phyloP scores from a whole-genome alignment of 2,113 vertebrate genomes.

The Tetrax tetrax region DNA sequence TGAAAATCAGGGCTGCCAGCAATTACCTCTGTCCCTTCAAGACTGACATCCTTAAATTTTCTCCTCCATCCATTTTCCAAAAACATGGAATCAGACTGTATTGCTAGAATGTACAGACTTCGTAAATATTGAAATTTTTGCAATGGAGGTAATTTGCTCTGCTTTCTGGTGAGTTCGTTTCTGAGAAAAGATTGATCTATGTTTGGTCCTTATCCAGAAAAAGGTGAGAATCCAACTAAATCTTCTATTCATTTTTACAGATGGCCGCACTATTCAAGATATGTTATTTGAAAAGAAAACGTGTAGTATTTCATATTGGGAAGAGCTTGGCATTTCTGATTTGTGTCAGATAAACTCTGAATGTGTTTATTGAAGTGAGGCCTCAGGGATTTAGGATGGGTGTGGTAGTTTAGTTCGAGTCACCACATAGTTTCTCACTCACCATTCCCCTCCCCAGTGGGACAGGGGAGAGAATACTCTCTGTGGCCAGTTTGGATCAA shows the following conservation, averaged over 20 bases:
- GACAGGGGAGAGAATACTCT: too few species aligned
- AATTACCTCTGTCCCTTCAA: not conserved
- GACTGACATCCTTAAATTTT: not conserved
- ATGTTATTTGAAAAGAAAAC: not conserved
- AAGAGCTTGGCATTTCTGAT: not conserved
- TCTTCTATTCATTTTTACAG: not conserved
- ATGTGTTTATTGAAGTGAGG: not conserved
- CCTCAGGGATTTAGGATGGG: not conserved
- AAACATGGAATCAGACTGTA: not conserved
- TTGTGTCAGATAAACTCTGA: not conserved
- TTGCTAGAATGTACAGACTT: not conserved
- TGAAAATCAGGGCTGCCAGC: not conserved
- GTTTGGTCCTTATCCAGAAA: not conserved
- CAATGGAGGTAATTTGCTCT: not conserved
- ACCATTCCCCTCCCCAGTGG: too few species aligned
- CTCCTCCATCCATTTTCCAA: not conserved
- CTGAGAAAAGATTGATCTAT: not conserved
- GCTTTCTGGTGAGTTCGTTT: not conserved
- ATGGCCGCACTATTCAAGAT: not conserved
- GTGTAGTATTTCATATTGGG: not conserved
- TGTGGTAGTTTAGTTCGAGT: too few species aligned
- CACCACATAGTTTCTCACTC: too few species aligned
- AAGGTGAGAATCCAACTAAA: not conserved
- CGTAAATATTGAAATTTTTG: not conserved
- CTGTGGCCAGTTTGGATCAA: too few species aligned